Evolutionary conservation across 92 coral and sea anemone genomes (phyloP).

Genomic region (Zoanthus sociatus): DNA sequence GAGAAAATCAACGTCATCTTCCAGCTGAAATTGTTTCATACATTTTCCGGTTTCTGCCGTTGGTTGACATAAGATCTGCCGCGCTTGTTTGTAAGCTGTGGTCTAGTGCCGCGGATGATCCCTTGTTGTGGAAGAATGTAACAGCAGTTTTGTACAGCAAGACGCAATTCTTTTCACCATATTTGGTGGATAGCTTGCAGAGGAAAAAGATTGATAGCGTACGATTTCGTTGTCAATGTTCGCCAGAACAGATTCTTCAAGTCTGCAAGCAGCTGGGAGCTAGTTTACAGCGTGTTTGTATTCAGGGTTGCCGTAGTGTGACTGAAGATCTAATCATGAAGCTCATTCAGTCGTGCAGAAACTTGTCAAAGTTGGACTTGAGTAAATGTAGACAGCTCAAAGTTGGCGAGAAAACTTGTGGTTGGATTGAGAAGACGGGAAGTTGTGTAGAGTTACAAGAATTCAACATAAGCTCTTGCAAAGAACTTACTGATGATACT

Average conservation of each 20-base stretch:
- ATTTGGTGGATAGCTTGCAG: constrained; percentile 76
- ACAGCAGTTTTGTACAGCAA: constrained; percentile 66
- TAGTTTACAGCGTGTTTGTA: constrained; percentile 56
- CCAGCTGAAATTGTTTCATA: constrained; percentile 80
- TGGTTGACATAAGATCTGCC: constrained; percentile 67
- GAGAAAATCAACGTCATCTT: constrained; percentile 22
- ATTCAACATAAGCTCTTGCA: constrained; percentile 74
- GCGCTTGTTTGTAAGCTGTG: constrained; percentile 77
- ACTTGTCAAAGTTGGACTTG: constrained; percentile 60
- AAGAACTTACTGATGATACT: constrained; percentile 73
- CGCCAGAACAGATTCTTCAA: constrained; percentile 75
- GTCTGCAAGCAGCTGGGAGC: constrained; percentile 78
- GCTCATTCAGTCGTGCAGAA: constrained; percentile 53
- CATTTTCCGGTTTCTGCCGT: constrained; percentile 80
- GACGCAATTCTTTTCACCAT: constrained; percentile 61
- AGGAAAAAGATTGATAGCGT: constrained; percentile 73
- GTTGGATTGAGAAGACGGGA: constrained; percentile 61
- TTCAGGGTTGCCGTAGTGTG: constrained; percentile 80
- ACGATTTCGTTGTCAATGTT: constrained; percentile 62
- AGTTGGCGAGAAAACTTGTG: constrained; percentile 52
- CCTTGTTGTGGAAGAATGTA: constrained; percentile 77
- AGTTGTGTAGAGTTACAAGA: constrained; percentile 33
- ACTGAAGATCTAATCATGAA: constrained; percentile 51
- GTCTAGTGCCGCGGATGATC: constrained; percentile 87
- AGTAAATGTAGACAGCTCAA: constrained; percentile 87